phyloP scores from a whole-genome alignment of 2,888 invertebrate genomes.

The Himalopsyche anomala region DNA sequence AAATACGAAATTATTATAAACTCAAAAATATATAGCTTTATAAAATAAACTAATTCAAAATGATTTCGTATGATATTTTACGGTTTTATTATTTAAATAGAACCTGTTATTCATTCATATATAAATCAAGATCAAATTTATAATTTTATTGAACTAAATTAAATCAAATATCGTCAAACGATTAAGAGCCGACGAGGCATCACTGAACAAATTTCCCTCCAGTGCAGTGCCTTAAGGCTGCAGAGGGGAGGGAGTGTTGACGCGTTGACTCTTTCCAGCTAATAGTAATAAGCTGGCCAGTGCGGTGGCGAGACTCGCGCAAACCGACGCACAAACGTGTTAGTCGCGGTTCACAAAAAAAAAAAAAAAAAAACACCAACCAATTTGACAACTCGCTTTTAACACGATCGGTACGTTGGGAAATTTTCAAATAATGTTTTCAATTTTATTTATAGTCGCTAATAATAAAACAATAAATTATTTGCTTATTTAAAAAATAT shows the following conservation, averaged over 20 bases:
- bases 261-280: neutral
- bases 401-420: neutral
- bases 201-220: neutral
- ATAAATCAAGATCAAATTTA: no score
- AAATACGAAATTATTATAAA: no score
- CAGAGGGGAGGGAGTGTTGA: neutral
- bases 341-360: neutral
- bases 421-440: neutral
- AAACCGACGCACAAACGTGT: neutral
- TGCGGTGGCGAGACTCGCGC: slow-evolving; percentile 16
- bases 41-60: no score
- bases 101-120: no score
- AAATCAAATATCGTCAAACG: no score
- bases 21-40: no score
- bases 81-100: no score
- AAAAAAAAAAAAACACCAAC: neutral
- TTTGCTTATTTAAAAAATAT: no score
- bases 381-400: neutral
- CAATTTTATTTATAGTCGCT: no score
- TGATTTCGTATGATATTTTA: no score
- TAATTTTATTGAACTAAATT: no score
- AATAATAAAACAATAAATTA: no score
- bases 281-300: slow-evolving; percentile 7
- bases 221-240: slow-evolving; percentile 27
- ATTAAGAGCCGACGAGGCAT: neutral